phyloP scores from a whole-genome alignment of 2,113 vertebrate genomes.

The Scalopus aquaticus region DNA sequence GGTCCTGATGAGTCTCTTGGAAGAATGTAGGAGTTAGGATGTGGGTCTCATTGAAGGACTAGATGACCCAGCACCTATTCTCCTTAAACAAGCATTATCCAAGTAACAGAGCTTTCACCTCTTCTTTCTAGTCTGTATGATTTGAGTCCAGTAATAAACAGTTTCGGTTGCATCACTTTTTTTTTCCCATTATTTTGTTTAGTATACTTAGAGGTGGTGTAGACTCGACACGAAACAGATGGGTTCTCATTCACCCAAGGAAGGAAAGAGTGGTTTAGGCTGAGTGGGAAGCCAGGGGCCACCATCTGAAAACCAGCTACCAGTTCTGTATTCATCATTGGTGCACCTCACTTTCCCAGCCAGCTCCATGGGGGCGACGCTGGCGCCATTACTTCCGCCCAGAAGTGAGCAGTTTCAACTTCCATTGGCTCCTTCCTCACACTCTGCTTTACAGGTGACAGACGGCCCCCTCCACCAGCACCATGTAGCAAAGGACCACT shows the following conservation, averaged over 20 bases:
- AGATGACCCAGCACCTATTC: background rate
- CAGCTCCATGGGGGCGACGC: background rate
- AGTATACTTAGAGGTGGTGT: background rate
- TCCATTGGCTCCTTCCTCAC: background rate
- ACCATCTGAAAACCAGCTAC: constrained; percentile 14
- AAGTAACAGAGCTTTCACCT: background rate
- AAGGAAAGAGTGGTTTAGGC: background rate
- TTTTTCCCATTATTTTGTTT: constrained; percentile 16
- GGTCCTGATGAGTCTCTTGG: background rate
- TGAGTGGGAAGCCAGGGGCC: background rate
- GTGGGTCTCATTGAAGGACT: background rate
- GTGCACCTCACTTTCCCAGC: background rate
- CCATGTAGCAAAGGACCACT: background rate
- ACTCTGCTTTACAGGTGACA: background rate
- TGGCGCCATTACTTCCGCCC: background rate
- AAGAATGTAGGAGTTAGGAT: background rate
- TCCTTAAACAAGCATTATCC: background rate
- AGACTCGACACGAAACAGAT: background rate
- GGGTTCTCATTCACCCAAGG: background rate
- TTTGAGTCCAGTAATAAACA: constrained; percentile 10
- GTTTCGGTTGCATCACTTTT: background rate
- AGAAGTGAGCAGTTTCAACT: background rate
- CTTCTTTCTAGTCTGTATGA: background rate
- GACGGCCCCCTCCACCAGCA: background rate
- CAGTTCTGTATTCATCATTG: background rate